Conservation (phyloP, 2,113 vertebrate species). For the Corythoichthys haematopterus region DNA sequence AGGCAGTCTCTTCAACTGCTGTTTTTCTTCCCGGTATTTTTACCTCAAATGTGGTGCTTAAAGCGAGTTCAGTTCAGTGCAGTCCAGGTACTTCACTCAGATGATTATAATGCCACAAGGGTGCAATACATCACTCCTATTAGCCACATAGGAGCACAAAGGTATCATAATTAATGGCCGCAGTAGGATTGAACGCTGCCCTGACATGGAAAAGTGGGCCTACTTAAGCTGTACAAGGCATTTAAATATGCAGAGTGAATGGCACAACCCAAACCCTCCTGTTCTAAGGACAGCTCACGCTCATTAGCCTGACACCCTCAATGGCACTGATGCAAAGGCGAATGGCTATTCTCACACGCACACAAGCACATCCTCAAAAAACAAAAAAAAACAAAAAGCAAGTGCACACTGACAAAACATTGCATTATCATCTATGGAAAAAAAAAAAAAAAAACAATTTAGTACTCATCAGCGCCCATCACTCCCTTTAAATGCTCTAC, state of each 20-base stretch:
- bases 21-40: constrained; percentile 18
- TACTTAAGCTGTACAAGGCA: constrained; percentile 75
- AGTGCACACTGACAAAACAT: constrained; percentile 14
- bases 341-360: constrained; percentile 16
- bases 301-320: constrained; percentile 65
- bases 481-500: constrained; percentile 40
- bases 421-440: constrained; percentile 12
- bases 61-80: constrained; percentile 46
- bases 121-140: constrained; percentile 77
- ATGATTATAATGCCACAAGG: constrained; percentile 75
- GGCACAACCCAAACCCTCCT: constrained; percentile 67
- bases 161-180: constrained; percentile 79
- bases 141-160: constrained; percentile 76
- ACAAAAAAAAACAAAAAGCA: not conserved
- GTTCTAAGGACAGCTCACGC: constrained; percentile 64
- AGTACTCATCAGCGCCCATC: constrained; percentile 61
- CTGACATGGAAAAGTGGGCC: constrained; percentile 73
- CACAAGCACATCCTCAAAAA: constrained; percentile 18
- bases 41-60: constrained; percentile 43
- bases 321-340: constrained; percentile 57
- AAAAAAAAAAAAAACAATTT: constrained; percentile 31
- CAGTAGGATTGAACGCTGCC: constrained; percentile 74
- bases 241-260: constrained; percentile 74
- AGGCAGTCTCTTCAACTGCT: constrained; percentile 28
- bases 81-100: constrained; percentile 74